Evolutionary conservation across 2,888 invertebrate species (phyloP).

Genomic region (Meliscaeva auricollis): DNA sequence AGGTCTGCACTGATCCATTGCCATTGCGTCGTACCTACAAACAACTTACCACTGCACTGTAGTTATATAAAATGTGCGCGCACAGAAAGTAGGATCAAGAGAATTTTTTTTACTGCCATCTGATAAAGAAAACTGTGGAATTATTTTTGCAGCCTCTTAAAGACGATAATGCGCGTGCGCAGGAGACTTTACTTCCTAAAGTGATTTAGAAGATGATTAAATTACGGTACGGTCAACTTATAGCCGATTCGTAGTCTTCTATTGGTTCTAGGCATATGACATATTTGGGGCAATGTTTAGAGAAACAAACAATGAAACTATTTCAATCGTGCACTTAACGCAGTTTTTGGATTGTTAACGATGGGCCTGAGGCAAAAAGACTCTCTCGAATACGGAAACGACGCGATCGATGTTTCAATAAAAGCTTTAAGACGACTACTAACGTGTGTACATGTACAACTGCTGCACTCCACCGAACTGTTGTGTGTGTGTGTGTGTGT

Average conservation of each 20-base stretch:
- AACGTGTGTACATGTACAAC: constrained; percentile 31
- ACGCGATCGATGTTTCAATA: constrained; percentile 72
- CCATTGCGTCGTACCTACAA: not conserved
- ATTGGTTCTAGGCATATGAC: constrained; percentile 47
- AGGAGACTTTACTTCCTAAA: constrained; percentile 31
- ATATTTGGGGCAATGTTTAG: constrained; percentile 58
- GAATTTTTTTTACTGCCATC: constrained; percentile 59
- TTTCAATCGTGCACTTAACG: constrained; percentile 51
- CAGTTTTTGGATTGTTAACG: constrained; percentile 43
- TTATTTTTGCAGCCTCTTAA: constrained; percentile 61
- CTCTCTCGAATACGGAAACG: constrained; percentile 66
- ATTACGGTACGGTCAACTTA: constrained; percentile 55
- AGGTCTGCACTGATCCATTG: constrained; percentile 70
- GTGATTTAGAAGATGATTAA: constrained; percentile 66
- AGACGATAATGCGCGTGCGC: constrained; percentile 50
- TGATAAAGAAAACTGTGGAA: constrained; percentile 68
- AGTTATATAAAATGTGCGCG: constrained; percentile 2
- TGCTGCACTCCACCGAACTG: constrained; percentile 10
- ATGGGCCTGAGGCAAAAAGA: constrained; percentile 34
- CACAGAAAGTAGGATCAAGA: constrained; percentile 29
- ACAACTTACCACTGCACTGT: no score
- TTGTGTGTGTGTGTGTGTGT: not conserved
- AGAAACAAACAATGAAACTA: constrained; percentile 27
- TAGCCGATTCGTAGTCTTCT: not conserved
- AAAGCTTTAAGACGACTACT: constrained; percentile 28